These are phyloP conservation scores for Oreochromis aureus DNA, from an alignment of 2,113 vertebrate species.

Conservation along the genomic window DNA sequence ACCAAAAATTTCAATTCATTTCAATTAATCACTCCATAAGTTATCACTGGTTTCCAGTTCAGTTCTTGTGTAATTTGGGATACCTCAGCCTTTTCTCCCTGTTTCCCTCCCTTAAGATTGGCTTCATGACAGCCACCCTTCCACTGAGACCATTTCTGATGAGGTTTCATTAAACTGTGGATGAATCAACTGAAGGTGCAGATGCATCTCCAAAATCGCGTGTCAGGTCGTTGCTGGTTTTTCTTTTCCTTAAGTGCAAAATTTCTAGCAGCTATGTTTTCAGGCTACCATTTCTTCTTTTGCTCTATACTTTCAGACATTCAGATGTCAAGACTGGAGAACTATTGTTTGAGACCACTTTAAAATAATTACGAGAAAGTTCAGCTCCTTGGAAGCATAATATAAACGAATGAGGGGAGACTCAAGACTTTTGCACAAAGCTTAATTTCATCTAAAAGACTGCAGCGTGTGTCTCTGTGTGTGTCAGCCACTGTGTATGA, in stretches of 20 bases:
- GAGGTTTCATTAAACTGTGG: neutral
- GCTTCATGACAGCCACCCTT: neutral
- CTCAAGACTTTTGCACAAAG: neutral
- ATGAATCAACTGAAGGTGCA: neutral
- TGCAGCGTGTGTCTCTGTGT: neutral
- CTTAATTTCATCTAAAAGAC: neutral
- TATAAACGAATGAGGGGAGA: neutral
- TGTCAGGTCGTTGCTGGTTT: rapidly evolving
- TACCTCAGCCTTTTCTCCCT: neutral
- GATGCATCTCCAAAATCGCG: neutral
- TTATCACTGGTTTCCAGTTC: neutral
- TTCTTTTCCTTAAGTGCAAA: neutral
- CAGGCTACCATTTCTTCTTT: neutral
- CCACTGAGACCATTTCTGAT: rapidly evolving
- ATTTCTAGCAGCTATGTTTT: neutral
- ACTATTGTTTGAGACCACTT: neutral
- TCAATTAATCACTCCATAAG: neutral
- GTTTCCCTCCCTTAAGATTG: neutral
- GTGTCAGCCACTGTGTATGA: neutral
- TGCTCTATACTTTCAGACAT: neutral
- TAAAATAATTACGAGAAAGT: neutral
- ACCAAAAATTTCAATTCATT: neutral
- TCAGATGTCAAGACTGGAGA: neutral
- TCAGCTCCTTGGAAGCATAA: neutral
- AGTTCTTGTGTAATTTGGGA: neutral